Base-by-base conservation (phyloP, 2,113 vertebrate species). In the Anguilla japonica region DNA sequence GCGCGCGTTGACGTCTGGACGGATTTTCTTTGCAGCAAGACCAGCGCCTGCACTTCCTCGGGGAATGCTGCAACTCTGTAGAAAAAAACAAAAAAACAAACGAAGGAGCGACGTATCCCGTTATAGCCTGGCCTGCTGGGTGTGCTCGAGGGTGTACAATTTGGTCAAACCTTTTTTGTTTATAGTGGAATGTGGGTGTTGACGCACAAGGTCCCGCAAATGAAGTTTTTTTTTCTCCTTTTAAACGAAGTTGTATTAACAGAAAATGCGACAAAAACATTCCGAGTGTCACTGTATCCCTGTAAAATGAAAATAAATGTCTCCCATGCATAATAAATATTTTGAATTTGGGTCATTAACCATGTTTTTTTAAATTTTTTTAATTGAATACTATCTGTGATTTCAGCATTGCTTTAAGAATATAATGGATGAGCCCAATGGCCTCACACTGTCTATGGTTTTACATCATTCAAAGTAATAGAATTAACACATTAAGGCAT, bases 1-100 rank as follows among this genome's bases (percentile, higher is more conserved):
- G 75, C 82, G 81, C 22, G 26, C 22, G n/a, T 41, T 41, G 81
- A 50, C 43, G 81, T 81, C 79, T 81, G 81, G 81, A 56, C 81
- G 81, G 46, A 56, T 82, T 53, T 80, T 56, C 81, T 46, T 29
- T 53, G 81, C 81, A 41, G 46, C 46, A 41, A 15, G 81, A n/a
- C n/a, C 81, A 41, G 40, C 18, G 46, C 41, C 81, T 11, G 81
- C 40, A 6, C 8, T 82, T 39, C 40, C 81, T 53, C 26, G 22
- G 40, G 81, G 46, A 80, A 50, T 29, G 81, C n/a, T 82, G 41
- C 41, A 34, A 34, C 14, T n/a, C 46, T 34, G 15, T 14, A 26
- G 79, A 13, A 75, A 41, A 34, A 34, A 34, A 34, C 34, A 34
- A 34, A 34, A 34, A 34, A 15, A n/a, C 41, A 15, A 15, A 13